Evolutionary conservation across 2,797 vertebrate species (phyloP).

Genomic region (Parauchenoglanis punctatus): DNA sequence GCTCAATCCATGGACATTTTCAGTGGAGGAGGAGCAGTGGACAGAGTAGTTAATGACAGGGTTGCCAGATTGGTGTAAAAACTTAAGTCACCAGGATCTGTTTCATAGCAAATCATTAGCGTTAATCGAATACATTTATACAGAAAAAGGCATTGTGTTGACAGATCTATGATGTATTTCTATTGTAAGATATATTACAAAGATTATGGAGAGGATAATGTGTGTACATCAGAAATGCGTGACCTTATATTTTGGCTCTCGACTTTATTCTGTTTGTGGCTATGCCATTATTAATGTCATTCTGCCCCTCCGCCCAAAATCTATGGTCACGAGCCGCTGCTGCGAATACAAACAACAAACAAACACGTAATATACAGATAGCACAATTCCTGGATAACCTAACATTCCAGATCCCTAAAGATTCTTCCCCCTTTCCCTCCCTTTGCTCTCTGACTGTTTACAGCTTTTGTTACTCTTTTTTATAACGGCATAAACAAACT

Average conservation of each 20-base stretch:
- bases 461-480: constrained; percentile 57
- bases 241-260: no score
- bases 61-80: background rate
- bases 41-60: background rate
- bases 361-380: constrained; percentile 30
- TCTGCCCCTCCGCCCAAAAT: background rate
- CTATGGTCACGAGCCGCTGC: background rate
- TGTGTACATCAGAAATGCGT: background rate
- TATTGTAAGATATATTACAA: background rate
- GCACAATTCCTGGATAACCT: constrained; percentile 41
- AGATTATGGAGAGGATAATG: background rate
- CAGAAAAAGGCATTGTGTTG: background rate
- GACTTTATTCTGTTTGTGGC: background rate
- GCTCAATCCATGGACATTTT: background rate
- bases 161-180: background rate
- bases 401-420: constrained; percentile 49
- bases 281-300: background rate
- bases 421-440: constrained; percentile 3
- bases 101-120: background rate
- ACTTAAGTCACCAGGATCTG: background rate
- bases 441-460: constrained; percentile 56
- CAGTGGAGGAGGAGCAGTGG: background rate
- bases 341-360: constrained; percentile 3
- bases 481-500: constrained; percentile 46
- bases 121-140: background rate